Evolutionary conservation across 2,888 invertebrate genomes (phyloP).

Genomic region (Tryphoninae sp.): DNA sequence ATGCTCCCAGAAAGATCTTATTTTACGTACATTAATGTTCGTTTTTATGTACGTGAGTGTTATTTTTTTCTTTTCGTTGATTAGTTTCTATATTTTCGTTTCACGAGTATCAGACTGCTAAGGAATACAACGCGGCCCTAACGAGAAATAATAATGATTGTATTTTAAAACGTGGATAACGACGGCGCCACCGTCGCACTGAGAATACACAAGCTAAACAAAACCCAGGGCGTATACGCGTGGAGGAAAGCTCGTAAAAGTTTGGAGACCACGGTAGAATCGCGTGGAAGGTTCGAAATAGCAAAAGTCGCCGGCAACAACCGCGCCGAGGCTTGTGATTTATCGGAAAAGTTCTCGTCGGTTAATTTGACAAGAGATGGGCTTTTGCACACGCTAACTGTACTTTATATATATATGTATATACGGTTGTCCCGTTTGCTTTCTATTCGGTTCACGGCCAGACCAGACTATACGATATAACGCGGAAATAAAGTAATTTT

Average conservation of each 20-base stretch:
- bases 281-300: slow-evolving; percentile 45
- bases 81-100: slow-evolving; percentile 29
- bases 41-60: neutral
- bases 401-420: slow-evolving; percentile 18
- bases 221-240: neutral
- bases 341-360: slow-evolving; percentile 68
- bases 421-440: neutral
- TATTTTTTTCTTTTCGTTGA: slow-evolving; percentile 1
- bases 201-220: slow-evolving; percentile 19
- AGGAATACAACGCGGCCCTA: slow-evolving; percentile 10
- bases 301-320: slow-evolving; percentile 48
- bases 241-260: slow-evolving; percentile 54
- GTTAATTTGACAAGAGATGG: slow-evolving; percentile 71
- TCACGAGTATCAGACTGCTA: neutral
- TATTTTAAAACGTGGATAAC: slow-evolving; percentile 44
- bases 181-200: slow-evolving; percentile 25
- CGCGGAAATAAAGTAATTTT: slow-evolving; percentile 5
- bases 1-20: neutral
- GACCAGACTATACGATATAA: slow-evolving; percentile 4
- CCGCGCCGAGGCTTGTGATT: slow-evolving; percentile 66
- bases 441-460: neutral
- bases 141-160: slow-evolving; percentile 61
- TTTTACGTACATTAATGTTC: neutral
- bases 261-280: slow-evolving; percentile 38
- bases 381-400: slow-evolving; percentile 40